Percentiles rank a stretch among this genome's conserved stretches.
Evolutionary conservation across 2,888 invertebrate genomes (phyloP).

Genomic region (Brachyptera putata): DNA sequence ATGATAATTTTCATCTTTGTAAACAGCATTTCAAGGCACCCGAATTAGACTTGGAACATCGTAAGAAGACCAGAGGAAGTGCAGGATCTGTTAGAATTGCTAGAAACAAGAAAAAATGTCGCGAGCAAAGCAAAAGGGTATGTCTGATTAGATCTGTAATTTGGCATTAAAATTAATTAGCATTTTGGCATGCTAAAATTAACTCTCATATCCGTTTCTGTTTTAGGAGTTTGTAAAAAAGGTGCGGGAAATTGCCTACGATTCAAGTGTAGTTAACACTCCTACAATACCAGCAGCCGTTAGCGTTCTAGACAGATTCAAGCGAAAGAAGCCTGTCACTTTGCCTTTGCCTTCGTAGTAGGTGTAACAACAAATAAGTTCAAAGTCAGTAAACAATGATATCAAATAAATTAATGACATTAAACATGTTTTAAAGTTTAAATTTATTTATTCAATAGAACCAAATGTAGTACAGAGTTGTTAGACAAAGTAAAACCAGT

Average conservation of each 20-base stretch:
- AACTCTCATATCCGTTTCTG: constrained; percentile 25
- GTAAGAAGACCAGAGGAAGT: constrained; percentile 70
- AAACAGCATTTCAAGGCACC: constrained; percentile 73
- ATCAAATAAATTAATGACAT: no score
- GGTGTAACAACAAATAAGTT: no score
- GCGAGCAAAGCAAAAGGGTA: constrained; percentile 64
- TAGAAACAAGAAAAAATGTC: constrained; percentile 71
- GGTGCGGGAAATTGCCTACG: constrained; percentile 42
- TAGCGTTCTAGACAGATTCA: constrained; percentile 67
- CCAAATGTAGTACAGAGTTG: no score
- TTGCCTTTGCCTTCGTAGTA: neutral
- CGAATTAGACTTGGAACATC: constrained; percentile 69
- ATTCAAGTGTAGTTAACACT: neutral
- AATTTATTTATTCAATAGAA: no score
- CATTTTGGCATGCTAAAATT: neutral
- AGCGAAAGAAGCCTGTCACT: constrained; percentile 47
- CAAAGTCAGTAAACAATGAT: no score
- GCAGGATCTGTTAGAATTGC: constrained; percentile 70
- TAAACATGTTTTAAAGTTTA: no score
- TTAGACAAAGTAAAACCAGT: no score
- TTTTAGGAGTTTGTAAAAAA: constrained; percentile 53
- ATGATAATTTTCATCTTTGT: no score
- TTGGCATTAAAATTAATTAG: neutral
- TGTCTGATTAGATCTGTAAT: constrained; percentile 33
- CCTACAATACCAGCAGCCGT: constrained; percentile 33